Evolutionary conservation across 2,888 invertebrate species (phyloP).

Genomic region (Diaprepes abbreviatus): DNA sequence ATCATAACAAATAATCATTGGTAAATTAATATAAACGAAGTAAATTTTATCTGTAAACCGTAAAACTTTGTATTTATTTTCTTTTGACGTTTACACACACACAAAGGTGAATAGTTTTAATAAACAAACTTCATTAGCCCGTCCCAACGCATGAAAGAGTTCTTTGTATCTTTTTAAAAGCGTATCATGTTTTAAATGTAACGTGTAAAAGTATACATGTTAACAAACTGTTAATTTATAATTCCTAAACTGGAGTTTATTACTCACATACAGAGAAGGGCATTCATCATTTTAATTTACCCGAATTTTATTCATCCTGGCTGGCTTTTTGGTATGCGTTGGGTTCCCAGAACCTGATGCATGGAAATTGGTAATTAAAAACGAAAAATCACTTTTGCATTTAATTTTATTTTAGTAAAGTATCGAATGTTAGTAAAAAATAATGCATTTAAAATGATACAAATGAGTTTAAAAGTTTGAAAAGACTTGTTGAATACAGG

Average conservation of each 20-base stretch:
- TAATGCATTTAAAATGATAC: no score
- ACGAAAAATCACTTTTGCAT: background rate
- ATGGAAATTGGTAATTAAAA: background rate
- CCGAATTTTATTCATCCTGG: constrained; percentile 45
- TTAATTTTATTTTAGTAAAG: no score
- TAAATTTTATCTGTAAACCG: background rate
- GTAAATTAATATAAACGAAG: no score
- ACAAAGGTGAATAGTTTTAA: constrained; percentile 52
- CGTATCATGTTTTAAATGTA: constrained; percentile 57
- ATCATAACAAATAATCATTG: no score
- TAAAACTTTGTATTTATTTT: constrained; percentile 27
- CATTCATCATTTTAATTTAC: constrained; percentile 47
- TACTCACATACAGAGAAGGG: constrained; percentile 43
- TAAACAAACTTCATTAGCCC: constrained; percentile 56
- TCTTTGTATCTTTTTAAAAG: constrained; percentile 57
- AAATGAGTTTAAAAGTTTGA: no score
- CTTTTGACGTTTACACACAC: constrained; percentile 24
- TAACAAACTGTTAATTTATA: constrained; percentile 61
- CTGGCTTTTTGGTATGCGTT: constrained; percentile 15
- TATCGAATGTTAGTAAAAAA: no score
- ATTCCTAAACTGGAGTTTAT: constrained; percentile 52
- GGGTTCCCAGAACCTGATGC: constrained; percentile 6
- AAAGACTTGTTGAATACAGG: no score
- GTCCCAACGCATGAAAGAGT: constrained; percentile 53
- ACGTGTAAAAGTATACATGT: constrained; percentile 58